phyloP scores from a whole-genome alignment of 1,140 invertebrate genomes.

The Drosophila pallidifrons region DNA sequence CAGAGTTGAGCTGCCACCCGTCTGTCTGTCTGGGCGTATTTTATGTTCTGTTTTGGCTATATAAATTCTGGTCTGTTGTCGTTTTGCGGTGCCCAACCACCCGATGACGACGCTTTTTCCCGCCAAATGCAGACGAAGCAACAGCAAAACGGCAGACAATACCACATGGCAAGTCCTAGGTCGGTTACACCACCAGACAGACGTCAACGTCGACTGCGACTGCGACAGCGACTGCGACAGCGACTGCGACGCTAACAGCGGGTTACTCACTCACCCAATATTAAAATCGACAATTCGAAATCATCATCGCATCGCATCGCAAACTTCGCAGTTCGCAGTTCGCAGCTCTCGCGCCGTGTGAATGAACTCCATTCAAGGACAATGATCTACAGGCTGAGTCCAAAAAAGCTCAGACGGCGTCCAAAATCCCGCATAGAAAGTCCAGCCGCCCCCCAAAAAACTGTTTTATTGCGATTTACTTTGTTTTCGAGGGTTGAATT shows the following conservation, averaged over 20 bases:
- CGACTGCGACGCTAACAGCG: constrained; percentile 27
- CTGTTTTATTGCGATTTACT: constrained; percentile 74
- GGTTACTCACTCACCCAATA: constrained; percentile 52
- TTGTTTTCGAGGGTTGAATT: constrained; percentile 69
- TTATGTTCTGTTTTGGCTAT: constrained; percentile 74
- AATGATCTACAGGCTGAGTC: constrained; percentile 69
- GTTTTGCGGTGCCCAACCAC: constrained; percentile 44
- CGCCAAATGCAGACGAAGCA: constrained; percentile 68
- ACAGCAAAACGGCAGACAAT: constrained; percentile 66
- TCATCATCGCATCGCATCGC: constrained; percentile 43
- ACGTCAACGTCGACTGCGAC: background rate
- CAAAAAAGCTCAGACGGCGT: constrained; percentile 5
- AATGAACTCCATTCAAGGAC: constrained; percentile 81
- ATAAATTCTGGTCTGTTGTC: constrained; percentile 53
- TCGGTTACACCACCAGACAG: constrained; percentile 74
- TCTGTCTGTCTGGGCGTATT: constrained; percentile 50
- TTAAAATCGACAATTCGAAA: constrained; percentile 74
- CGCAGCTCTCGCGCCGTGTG: constrained; percentile 40
- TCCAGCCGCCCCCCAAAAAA: constrained; percentile 27
- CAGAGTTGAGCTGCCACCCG: background rate
- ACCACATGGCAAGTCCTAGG: constrained; percentile 83
- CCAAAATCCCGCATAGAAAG: constrained; percentile 33
- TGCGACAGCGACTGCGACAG: too few species aligned
- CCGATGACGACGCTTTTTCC: constrained; percentile 59
- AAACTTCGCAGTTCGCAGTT: constrained; percentile 22